A percentile compares a stretch with the other conserved stretches of the same genome.
Evolutionary conservation across 2,888 invertebrate species (phyloP).

Genomic region (Ephialtes manifestator): DNA sequence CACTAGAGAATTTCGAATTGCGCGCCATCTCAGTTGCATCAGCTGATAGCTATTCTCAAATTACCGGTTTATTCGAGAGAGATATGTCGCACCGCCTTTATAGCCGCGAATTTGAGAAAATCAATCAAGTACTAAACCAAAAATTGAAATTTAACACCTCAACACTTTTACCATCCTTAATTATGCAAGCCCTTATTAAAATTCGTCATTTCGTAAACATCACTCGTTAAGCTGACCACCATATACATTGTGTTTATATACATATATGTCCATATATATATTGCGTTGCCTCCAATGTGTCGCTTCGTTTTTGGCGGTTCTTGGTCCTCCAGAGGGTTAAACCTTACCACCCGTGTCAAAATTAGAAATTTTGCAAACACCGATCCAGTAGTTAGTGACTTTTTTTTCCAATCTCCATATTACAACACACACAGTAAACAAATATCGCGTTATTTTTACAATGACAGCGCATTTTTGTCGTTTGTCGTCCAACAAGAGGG

Average conservation of each 20-base stretch:
- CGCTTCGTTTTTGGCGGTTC: slow-evolving; percentile 20
- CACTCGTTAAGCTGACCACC: too few relatives aligned
- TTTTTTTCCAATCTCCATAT: too few relatives aligned
- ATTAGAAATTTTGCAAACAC: too few relatives aligned
- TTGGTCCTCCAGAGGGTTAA: background rate
- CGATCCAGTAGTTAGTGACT: too few relatives aligned
- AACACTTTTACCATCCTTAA: background rate
- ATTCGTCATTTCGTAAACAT: background rate
- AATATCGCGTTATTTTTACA: background rate
- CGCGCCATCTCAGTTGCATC: background rate
- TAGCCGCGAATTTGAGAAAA: background rate
- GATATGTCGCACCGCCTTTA: background rate
- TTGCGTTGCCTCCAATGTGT: background rate
- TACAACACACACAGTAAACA: background rate
- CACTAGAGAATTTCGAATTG: background rate
- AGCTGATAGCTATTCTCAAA: slow-evolving; percentile 17
- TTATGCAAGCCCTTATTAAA: background rate
- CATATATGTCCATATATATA: background rate
- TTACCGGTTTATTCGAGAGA: slow-evolving; percentile 14
- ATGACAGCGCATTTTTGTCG: background rate
- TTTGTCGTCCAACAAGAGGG: background rate
- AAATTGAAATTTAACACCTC: background rate
- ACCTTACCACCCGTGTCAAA: slow-evolving; percentile 63
- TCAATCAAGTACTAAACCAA: background rate
- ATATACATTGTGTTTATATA: too few relatives aligned